Percentiles rank a stretch among this genome's conserved stretches.
Evolutionary conservation across 2,113 vertebrate species (phyloP).

Genomic region (Atrichornis clamosus): DNA sequence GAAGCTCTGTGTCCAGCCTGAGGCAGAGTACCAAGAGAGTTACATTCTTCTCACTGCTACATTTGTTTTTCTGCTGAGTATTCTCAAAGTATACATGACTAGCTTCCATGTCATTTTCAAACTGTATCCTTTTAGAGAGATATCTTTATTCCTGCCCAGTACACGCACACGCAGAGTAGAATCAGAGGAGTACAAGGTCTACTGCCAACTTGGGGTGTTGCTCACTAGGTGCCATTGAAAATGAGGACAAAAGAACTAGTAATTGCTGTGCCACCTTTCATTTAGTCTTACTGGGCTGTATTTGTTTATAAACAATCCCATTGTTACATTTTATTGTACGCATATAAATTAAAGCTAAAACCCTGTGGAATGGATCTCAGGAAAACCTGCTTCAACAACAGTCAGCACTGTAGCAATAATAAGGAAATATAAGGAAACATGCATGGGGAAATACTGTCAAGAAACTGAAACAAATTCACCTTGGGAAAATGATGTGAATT

Average conservation of each 20-base stretch:
- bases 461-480: neutral
- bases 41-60: neutral
- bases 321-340: neutral
- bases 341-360: neutral
- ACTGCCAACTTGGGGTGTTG: neutral
- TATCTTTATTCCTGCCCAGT: neutral
- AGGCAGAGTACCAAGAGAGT: neutral
- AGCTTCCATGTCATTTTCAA: neutral
- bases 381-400: neutral
- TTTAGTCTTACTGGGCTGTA: neutral
- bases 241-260: neutral
- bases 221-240: neutral
- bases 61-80: neutral
- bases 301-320: neutral
- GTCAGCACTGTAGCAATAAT: neutral
- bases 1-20: accelerated
- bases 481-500: neutral
- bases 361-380: neutral
- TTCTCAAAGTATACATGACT: neutral
- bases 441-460: neutral
- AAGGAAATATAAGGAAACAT: neutral
- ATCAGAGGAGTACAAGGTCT: neutral
- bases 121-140: neutral
- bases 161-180: neutral
- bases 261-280: neutral